Evolutionary conservation across 2,797 vertebrate genomes (phyloP).

Genomic region (Danio jaintianensis): DNA sequence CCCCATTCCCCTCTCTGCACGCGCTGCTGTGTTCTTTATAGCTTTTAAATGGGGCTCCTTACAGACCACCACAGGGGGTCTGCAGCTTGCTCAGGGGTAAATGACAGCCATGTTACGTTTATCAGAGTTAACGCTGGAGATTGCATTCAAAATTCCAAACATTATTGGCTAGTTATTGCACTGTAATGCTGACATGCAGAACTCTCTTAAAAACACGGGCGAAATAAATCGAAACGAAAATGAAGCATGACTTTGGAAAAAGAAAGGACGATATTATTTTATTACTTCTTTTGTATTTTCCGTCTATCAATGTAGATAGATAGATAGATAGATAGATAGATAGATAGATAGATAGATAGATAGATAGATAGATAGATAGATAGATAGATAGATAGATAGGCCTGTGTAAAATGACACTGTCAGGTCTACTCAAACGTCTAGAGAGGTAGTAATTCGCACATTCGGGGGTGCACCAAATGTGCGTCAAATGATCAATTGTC

Average conservation of each 20-base stretch:
- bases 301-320: neutral
- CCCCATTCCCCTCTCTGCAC: slow-evolving; percentile 42
- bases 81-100: slow-evolving; percentile 43
- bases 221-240: neutral
- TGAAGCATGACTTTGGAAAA: neutral
- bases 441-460: slow-evolving; percentile 56
- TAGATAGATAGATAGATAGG: slow-evolving; percentile 9
- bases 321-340: slow-evolving; percentile 9
- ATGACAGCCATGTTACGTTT: slow-evolving; percentile 51
- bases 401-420: slow-evolving; percentile 15
- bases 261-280: neutral
- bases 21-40: slow-evolving; percentile 53
- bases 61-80: slow-evolving; percentile 45
- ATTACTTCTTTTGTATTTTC: too few species aligned
- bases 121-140: slow-evolving; percentile 46
- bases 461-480: slow-evolving; percentile 57
- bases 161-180: slow-evolving; percentile 32
- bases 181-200: neutral
- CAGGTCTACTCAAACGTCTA: slow-evolving; percentile 37
- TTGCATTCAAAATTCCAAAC: slow-evolving; percentile 32
- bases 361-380: neutral
- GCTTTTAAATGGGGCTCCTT: slow-evolving; percentile 55
- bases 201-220: neutral
- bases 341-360: slow-evolving; percentile 14
- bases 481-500: slow-evolving; percentile 62